Evolutionary conservation across 1,140 invertebrate species (phyloP).

Genomic region (Colletes latitarsis): DNA sequence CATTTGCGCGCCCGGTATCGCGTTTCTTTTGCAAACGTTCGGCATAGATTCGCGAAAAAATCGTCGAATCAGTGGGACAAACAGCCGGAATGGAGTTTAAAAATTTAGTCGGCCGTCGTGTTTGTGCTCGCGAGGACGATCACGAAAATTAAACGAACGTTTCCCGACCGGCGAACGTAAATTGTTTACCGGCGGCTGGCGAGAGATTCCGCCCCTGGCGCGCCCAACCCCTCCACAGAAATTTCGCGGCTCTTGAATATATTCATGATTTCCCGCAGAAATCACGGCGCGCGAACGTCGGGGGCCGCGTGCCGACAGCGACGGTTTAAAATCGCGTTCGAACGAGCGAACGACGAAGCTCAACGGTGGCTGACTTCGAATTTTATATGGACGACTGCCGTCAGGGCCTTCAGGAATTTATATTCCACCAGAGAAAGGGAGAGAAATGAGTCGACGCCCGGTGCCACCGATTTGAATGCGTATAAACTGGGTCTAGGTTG

Average conservation of each 20-base stretch:
- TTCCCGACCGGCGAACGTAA: slow-evolving; percentile 41
- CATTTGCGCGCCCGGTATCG: not conserved
- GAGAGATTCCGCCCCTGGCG: not conserved
- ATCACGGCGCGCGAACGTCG: slow-evolving; percentile 34
- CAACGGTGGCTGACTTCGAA: slow-evolving; percentile 45
- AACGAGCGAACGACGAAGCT: slow-evolving; percentile 47
- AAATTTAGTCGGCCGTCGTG: not conserved
- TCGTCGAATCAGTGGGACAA: not conserved
- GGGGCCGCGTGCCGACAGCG: slow-evolving; percentile 33
- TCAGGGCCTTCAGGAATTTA: slow-evolving; percentile 31
- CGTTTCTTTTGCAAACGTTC: not conserved
- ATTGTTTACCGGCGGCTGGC: slow-evolving; percentile 56
- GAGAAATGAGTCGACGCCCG: not conserved
- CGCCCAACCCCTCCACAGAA: slow-evolving; percentile 7
- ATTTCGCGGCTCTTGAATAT: slow-evolving; percentile 68
- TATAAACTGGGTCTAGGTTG: not conserved
- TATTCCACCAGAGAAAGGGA: not conserved
- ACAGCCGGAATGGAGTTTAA: slow-evolving; percentile 18
- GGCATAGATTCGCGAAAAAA: not conserved
- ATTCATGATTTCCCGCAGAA: slow-evolving; percentile 65
- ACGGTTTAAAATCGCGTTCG: slow-evolving; percentile 62
- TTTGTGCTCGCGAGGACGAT: not conserved
- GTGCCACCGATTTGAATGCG: not conserved
- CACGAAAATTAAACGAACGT: slow-evolving; percentile 42
- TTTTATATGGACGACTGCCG: slow-evolving; percentile 50